Conservation (phyloP, 2,797 vertebrate species). For the Poecilia wingei region DNA sequence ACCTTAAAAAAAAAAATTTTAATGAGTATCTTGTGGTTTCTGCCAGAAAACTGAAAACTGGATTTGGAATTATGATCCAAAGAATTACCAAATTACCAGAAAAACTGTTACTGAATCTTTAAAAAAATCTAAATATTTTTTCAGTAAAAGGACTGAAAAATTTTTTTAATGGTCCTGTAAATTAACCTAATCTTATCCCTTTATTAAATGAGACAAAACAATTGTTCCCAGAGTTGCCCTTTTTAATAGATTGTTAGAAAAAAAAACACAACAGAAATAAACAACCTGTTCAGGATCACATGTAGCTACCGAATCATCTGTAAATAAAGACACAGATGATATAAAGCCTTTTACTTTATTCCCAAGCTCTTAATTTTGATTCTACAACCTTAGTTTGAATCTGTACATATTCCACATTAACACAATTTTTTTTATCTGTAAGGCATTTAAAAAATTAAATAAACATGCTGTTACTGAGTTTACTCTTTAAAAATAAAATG, state of each 20-base stretch:
- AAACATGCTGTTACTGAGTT: constrained; percentile 15
- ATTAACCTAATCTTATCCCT: not conserved
- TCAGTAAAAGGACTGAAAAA: not conserved
- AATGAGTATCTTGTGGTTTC: not conserved
- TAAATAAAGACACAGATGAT: constrained; percentile 13
- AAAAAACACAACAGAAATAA: not conserved
- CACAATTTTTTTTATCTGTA: constrained; percentile 12
- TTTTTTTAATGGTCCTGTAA: not conserved
- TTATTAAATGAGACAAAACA: not conserved
- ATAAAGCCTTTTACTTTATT: constrained; percentile 39
- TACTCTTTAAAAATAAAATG: constrained; percentile 27
- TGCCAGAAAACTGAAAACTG: not conserved
- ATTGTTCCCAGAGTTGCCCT: not conserved
- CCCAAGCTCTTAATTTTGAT: constrained; percentile 24
- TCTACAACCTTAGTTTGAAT: constrained; percentile 38
- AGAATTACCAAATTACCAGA: not conserved
- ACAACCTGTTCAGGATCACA: not conserved
- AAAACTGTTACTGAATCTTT: not conserved
- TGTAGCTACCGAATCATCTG: not conserved
- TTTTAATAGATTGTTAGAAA: not conserved
- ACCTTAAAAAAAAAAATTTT: not conserved
- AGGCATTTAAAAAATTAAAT: constrained; percentile 21
- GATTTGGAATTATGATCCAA: not conserved
- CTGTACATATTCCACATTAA: constrained; percentile 40
- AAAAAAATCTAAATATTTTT: not conserved